Evolutionary conservation across 1,140 invertebrate species (phyloP).

Genomic region (Xylocopa sonorina): DNA sequence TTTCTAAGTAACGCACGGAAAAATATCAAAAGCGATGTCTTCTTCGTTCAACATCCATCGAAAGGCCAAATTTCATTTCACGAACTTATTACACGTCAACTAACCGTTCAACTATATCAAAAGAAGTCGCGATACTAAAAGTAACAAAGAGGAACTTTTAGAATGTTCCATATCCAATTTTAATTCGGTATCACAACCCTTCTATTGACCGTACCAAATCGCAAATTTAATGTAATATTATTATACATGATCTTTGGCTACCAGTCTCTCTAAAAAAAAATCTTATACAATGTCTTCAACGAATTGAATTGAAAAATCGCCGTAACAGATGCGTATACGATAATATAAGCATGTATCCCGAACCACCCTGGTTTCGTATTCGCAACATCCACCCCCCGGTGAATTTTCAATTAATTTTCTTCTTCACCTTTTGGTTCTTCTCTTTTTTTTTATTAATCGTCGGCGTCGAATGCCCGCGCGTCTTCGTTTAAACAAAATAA

Average conservation of each 20-base stretch:
- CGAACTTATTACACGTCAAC: too few species aligned
- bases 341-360: conserved; percentile 68
- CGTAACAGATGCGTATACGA: conserved; percentile 40
- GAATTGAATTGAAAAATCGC: conserved; percentile 1
- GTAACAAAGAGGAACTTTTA: neutral
- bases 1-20: too few species aligned
- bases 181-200: neutral
- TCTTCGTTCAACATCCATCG: too few species aligned
- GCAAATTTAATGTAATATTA: neutral
- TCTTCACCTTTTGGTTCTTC: neutral
- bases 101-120: too few species aligned
- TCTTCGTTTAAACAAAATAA: conserved; percentile 32
- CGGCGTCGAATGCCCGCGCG: conserved; percentile 9
- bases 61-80: too few species aligned
- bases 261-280: neutral
- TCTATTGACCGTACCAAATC: too few species aligned
- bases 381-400: neutral
- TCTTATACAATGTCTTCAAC: neutral
- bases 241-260: conserved; percentile 7
- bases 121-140: neutral
- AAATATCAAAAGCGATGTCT: neutral
- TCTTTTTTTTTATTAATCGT: neutral
- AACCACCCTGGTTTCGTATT: conserved; percentile 73
- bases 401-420: neutral
- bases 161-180: neutral